Evolutionary conservation across 2,888 invertebrate species (phyloP), one percentile per base, ranked within the genome.

Genomic region (Cheilosia scutellata): DNA sequence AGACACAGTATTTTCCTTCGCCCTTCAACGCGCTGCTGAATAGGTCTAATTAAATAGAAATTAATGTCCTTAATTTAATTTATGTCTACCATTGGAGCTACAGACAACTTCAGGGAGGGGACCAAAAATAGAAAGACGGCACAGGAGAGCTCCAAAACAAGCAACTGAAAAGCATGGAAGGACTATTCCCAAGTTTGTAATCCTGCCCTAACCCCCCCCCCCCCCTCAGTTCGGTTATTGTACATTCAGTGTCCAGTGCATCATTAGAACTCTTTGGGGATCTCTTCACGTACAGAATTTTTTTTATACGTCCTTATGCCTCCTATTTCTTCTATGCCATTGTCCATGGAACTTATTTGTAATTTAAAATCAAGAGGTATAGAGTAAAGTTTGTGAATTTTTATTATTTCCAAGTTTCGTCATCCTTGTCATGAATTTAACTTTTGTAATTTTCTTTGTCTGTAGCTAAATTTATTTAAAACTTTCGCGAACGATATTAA

Each of bases 11-110:
- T 33, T 44, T 33, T 55, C 44, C 42, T 31, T 47, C 25, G 44
- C 16, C 25, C 55, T 55, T 37, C 42, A 20, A 65, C 44, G 44
- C 40, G n/a, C 25, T 55, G 53, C 47, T 55, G 31, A 63, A 74
- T 55, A 63, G 47, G 53, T 53, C 63, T 63, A 63, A 65, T 74
- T 74, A 74, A 74, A 74, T 74, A 55, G 31, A 63, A 74, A 74
- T 55, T 58, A 53, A 63, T 74, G 55, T 55, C 53, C 40, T 37
- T 47, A 47, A 44, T 44, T 74, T 63, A 74, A 74, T 63, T 63
- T 74, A 74, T 63, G 31, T 74, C 37, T 44, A 20, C 42, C 44
- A n/a, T 42, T 31, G 57, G 7, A 20, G 31, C 40, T 42, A 31
- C 20, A 70, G 20, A 31, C 20, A 42, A 57, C 31, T 42, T 55